Evolutionary conservation across 2,113 vertebrate genomes (phyloP), one percentile per base, ranked within the genome.

Genomic region (Sander lucioperca): DNA sequence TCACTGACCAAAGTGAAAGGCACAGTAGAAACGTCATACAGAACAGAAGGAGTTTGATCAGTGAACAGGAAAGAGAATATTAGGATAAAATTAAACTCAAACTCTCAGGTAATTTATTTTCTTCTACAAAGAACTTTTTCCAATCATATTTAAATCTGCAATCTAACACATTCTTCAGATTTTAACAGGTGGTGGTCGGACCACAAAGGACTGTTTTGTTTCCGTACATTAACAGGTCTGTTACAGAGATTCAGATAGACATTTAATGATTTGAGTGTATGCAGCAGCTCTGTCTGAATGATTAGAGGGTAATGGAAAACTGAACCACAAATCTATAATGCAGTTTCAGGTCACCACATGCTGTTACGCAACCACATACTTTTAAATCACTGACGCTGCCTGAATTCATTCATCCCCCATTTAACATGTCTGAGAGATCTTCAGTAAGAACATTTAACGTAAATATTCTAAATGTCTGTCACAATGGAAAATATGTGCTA

Each of bases 241-340:
- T 19, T 6, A 70, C 57, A 53, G 25, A 39, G 23, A 33, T 16
- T 30, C 78, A 68, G 63, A 59, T 23, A 30, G 30, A 81, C 0
- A 23, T 74, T 19, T 72, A 75, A 69, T 77, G 80, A 86, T 87
- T 50, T 11, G 27, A 5, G 33, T 47, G 59, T 36, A 9, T 62
- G 47, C 27, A 53, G 13, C 74, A 33, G 65, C 63, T 36, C 63
- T 14, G 72, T 39, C 62, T 59, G 39, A 80, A 45, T 33, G 73
- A 82, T 69, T 72, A 47, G 51, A 54, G 39, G 19, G 43, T 67
- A 57, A 70, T 70, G 86, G 89, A 88, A 89, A 90, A 85, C 50
- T 43, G 33, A 58, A 51, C 6, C 61, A 36, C 18, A 1, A 45
- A 89, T 91, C 89, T 9, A 90, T 92, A 81, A 75, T 45, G 56